A percentile compares a stretch with the other conserved stretches of the same genome.
phyloP scores from a whole-genome alignment of 2,888 invertebrate species.

The Zygogramma bicolorata region DNA sequence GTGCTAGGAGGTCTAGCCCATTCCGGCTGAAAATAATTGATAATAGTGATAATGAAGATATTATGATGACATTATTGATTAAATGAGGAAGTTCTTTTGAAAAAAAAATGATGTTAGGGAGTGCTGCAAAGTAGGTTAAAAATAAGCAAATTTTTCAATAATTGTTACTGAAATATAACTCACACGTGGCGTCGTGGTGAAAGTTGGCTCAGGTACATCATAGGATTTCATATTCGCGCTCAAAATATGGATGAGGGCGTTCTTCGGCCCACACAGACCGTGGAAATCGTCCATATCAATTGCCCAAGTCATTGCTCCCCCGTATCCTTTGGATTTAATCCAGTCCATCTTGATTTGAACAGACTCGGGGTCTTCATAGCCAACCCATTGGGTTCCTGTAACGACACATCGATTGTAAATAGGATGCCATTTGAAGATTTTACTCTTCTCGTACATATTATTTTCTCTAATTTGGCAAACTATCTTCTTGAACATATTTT shows the following conservation, averaged over 20 bases:
- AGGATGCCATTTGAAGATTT: too few species aligned
- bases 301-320: slow-evolving; percentile 94
- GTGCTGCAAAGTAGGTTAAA: too few species aligned
- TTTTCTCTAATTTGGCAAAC: too few species aligned
- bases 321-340: slow-evolving; percentile 84
- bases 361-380: slow-evolving; percentile 86
- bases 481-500: too few species aligned
- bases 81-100: too few species aligned
- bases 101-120: too few species aligned
- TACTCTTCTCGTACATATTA: too few species aligned
- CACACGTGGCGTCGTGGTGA: slow-evolving; percentile 78
- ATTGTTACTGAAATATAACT: too few species aligned
- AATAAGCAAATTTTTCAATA: too few species aligned
- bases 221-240: slow-evolving; percentile 79
- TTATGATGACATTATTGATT: too few species aligned
- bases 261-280: slow-evolving; percentile 83
- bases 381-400: slow-evolving; percentile 86
- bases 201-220: slow-evolving; percentile 75
- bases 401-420: neutral
- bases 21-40: slow-evolving; percentile 73
- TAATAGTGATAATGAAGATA: too few species aligned
- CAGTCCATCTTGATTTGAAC: slow-evolving; percentile 92
- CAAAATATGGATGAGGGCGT: slow-evolving; percentile 80
- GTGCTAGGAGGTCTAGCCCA: slow-evolving; percentile 86
- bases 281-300: slow-evolving; percentile 93